Conservation (phyloP, 2,113 vertebrate species). For the Diphyllodes magnificus region DNA sequence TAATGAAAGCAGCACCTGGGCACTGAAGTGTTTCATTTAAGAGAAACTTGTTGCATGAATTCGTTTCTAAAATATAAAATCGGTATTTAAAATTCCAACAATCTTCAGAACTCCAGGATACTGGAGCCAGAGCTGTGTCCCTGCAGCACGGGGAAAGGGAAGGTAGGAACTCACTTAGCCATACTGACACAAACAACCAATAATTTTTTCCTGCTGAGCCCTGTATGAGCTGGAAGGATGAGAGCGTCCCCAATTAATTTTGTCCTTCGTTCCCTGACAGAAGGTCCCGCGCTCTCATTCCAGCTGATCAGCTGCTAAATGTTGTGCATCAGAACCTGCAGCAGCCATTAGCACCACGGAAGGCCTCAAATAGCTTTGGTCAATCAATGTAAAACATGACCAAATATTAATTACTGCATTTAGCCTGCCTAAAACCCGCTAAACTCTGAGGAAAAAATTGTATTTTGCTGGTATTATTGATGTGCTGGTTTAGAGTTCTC, state of each 20-base stretch:
- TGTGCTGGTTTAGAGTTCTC: neutral
- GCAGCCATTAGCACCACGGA: neutral
- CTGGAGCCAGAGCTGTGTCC: neutral
- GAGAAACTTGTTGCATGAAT: neutral
- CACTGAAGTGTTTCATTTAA: neutral
- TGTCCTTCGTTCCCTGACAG: neutral
- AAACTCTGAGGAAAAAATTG: neutral
- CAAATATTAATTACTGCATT: slow-evolving; percentile 25
- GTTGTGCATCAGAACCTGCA: neutral
- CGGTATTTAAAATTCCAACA: neutral
- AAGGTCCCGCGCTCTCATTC: neutral
- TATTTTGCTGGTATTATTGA: neutral
- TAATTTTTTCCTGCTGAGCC: neutral
- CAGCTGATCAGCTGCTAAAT: neutral
- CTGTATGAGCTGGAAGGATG: neutral
- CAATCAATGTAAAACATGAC: neutral
- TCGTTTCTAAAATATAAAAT: neutral
- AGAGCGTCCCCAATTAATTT: neutral
- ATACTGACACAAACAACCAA: neutral
- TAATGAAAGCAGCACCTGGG: neutral
- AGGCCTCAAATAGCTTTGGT: neutral
- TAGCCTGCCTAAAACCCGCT: neutral
- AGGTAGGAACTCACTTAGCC: neutral
- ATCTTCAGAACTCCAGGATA: neutral
- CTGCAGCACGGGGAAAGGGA: neutral